Conservation (phyloP, 2,113 vertebrate species). For the Atherinomorus stipes region DNA sequence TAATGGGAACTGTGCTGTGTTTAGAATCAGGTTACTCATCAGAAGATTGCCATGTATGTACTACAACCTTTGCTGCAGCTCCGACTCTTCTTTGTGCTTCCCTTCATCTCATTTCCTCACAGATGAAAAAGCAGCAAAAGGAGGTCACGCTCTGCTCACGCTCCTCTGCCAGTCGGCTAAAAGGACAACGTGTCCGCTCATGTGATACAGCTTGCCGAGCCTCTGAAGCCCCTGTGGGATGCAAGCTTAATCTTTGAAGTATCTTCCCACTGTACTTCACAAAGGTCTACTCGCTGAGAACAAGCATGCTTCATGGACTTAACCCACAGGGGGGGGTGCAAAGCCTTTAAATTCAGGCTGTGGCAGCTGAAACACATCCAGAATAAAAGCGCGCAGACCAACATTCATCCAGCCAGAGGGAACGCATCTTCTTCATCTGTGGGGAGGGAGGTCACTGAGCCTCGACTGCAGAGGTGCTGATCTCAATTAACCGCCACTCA, state of each 20-base stretch:
- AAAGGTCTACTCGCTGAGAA: background rate
- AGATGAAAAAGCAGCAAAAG: slow-evolving; percentile 5
- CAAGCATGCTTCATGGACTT: background rate
- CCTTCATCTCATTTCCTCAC: slow-evolving; percentile 16
- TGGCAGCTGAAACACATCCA: background rate
- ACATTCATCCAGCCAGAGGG: background rate
- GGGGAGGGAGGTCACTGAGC: slow-evolving; percentile 25
- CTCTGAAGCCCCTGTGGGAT: slow-evolving; percentile 6
- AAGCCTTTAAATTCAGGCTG: no score
- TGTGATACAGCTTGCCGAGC: slow-evolving; percentile 4
- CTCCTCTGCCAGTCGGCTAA: slow-evolving; percentile 6
- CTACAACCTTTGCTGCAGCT: no score
- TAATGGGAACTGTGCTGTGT: no score
- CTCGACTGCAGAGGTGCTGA: slow-evolving; percentile 2
- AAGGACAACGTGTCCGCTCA: slow-evolving; percentile 13
- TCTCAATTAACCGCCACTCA: slow-evolving; percentile 28
- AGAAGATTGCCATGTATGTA: no score
- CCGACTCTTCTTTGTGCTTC: background rate
- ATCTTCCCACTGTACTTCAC: background rate
- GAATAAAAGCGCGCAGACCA: background rate
- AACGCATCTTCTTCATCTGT: background rate
- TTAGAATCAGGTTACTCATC: no score
- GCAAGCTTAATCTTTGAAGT: slow-evolving; percentile 25
- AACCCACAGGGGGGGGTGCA: no score
- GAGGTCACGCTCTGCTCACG: slow-evolving; percentile 5